phyloP scores from a whole-genome alignment of 2,113 vertebrate species.

The Pedionomus torquatus region DNA sequence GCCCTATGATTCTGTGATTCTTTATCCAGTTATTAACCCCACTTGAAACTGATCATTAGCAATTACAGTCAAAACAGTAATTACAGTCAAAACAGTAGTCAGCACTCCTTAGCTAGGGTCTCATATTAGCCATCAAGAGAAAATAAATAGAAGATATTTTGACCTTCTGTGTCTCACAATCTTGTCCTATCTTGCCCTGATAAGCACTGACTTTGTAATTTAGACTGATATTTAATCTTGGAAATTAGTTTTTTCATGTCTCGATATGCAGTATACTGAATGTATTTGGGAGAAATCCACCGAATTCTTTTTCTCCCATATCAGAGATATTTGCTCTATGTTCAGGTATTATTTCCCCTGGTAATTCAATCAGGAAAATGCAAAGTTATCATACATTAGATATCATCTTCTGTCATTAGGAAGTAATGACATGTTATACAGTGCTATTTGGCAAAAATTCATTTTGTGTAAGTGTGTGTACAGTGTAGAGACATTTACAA shows the following conservation, averaged over 20 bases:
- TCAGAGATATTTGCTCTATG: not conserved
- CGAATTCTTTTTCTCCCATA: not conserved
- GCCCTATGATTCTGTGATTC: too few species aligned
- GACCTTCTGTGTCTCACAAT: not conserved
- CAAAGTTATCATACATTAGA: constrained; percentile 5
- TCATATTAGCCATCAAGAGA: not conserved
- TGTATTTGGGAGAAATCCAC: not conserved
- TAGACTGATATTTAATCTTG: constrained; percentile 16
- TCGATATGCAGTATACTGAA: not conserved
- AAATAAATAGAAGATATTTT: not conserved
- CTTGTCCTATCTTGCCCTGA: not conserved
- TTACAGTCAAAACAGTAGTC: not conserved
- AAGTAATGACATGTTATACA: not conserved
- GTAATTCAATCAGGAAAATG: constrained; percentile 26
- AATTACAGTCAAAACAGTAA: not conserved
- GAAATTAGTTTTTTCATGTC: constrained; percentile 2
- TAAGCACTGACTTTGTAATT: not conserved
- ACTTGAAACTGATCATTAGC: not conserved
- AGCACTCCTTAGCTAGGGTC: not conserved
- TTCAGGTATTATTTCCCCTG: not conserved
- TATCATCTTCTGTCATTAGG: not conserved
- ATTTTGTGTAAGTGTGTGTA: not conserved
- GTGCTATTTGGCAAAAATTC: not conserved
- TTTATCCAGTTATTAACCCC: not conserved
- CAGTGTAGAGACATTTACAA: not conserved